Percentiles rank a stretch among this genome's conserved stretches.
Conservation (phyloP, 2,888 invertebrate species). For the Pherbina coryleti region DNA sequence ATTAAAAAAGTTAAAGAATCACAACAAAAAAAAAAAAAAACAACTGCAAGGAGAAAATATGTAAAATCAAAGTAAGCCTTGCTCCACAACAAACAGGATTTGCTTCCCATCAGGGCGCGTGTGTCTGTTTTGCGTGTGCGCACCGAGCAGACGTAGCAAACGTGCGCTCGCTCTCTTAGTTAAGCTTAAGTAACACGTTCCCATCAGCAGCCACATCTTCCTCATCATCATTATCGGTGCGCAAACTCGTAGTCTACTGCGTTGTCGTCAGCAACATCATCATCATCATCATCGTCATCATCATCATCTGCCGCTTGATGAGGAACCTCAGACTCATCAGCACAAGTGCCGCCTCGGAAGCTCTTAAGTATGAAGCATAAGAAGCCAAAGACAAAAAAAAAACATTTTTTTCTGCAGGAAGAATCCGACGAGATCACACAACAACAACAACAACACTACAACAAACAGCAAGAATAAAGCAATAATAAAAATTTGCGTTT, state of each 20-base stretch:
- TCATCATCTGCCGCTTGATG: slow-evolving; percentile 41
- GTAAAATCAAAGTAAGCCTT: slow-evolving; percentile 34
- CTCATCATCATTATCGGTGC: slow-evolving; percentile 36
- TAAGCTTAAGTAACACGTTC: slow-evolving; percentile 33
- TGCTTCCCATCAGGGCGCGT: slow-evolving; percentile 53
- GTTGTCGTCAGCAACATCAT: slow-evolving; percentile 45
- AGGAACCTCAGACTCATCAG: slow-evolving; percentile 47
- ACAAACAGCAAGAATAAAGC: background rate
- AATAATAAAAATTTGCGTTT: slow-evolving; percentile 33
- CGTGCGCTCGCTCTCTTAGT: slow-evolving; percentile 40
- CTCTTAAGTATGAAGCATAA: slow-evolving; percentile 20
- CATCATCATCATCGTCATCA: slow-evolving; percentile 16
- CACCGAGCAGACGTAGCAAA: slow-evolving; percentile 2
- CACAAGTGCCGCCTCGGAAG: slow-evolving; percentile 31
- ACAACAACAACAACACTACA: background rate
- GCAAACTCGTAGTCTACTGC: slow-evolving; percentile 43
- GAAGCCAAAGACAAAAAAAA: slow-evolving; percentile 21
- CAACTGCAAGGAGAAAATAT: slow-evolving; percentile 39
- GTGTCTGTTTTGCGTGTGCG: slow-evolving; percentile 28
- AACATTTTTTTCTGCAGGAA: slow-evolving; percentile 1
- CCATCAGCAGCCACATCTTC: slow-evolving; percentile 31
- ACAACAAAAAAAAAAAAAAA: slow-evolving; percentile 20
- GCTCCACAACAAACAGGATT: slow-evolving; percentile 48
- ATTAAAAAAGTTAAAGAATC: slow-evolving; percentile 11
- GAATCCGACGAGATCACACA: background rate